A percentile compares a stretch with the other conserved stretches of the same genome.
Conservation (phyloP, 2,888 invertebrate genomes). For the Dyspetes luteomarginatus region DNA sequence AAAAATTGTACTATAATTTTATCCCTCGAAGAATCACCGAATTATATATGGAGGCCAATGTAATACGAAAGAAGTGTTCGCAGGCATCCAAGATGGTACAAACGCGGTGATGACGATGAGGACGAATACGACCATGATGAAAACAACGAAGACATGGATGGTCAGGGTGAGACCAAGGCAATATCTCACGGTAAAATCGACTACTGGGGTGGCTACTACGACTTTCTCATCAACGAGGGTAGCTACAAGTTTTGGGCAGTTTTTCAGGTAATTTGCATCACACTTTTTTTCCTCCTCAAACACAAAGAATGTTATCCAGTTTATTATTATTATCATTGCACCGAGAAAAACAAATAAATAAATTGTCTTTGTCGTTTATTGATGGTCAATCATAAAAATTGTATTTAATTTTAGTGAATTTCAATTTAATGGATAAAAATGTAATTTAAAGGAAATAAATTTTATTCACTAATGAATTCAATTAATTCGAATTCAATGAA, state of each 20-base stretch:
- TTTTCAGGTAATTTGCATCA: conserved; percentile 89
- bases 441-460: no score
- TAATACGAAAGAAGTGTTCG: conserved; percentile 23
- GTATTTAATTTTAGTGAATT: no score
- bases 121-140: conserved; percentile 67
- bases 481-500: no score
- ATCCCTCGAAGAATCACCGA: neutral
- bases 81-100: conserved; percentile 75
- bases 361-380: no score
- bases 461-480: no score
- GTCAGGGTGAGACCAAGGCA: conserved; percentile 82
- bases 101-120: conserved; percentile 67
- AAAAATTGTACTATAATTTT: no score
- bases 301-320: no score
- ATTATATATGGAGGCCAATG: neutral
- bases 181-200: conserved; percentile 87
- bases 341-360: no score
- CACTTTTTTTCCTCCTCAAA: no score
- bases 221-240: conserved; percentile 94
- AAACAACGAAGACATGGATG: conserved; percentile 82
- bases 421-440: no score
- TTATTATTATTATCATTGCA: no score
- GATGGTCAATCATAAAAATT: no score
- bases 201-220: conserved; percentile 92
- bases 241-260: conserved; percentile 95